Percentiles rank a stretch among this genome's conserved stretches.
phyloP scores from a whole-genome alignment of 2,888 invertebrate species.

The Leucophenga montana region DNA sequence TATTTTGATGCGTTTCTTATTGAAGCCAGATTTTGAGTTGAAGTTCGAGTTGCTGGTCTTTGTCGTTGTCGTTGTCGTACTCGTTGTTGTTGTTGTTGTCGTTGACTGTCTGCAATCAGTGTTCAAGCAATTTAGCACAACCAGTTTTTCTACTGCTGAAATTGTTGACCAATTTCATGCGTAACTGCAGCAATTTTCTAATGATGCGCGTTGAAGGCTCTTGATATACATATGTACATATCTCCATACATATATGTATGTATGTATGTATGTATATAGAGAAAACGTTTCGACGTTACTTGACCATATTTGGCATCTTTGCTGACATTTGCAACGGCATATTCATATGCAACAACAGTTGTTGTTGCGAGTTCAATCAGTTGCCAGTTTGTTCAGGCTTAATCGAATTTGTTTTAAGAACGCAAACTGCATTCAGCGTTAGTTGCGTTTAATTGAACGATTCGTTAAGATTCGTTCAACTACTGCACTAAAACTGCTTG shows the following conservation, averaged over 20 bases:
- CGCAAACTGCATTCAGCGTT: no score
- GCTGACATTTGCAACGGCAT: slow-evolving; percentile 7
- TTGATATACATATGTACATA: background rate
- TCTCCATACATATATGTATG: no score
- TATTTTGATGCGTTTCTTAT: no score
- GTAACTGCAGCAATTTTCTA: slow-evolving; percentile 55
- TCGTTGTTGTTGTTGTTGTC: background rate
- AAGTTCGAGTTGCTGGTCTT: background rate
- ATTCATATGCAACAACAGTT: background rate
- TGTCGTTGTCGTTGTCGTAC: background rate
- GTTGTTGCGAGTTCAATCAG: slow-evolving; percentile 58
- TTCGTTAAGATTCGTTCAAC: no score
- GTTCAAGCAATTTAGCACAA: slow-evolving; percentile 1
- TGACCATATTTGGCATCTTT: slow-evolving; percentile 12
- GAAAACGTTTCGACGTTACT: background rate
- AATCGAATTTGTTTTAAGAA: slow-evolving; percentile 51
- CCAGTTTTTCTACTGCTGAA: slow-evolving; percentile 7
- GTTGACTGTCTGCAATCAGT: slow-evolving; percentile 4
- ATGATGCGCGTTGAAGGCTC: background rate
- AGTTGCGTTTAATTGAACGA: background rate
- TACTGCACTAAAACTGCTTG: no score
- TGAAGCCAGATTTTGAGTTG: background rate
- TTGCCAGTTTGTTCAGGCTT: slow-evolving; percentile 65
- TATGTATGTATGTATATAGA: no score
- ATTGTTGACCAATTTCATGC: slow-evolving; percentile 9